A percentile compares a stretch with the other conserved stretches of the same genome.
Evolutionary conservation across 2,113 vertebrate species (phyloP).

Genomic region (Gasterosteus aculeatus): DNA sequence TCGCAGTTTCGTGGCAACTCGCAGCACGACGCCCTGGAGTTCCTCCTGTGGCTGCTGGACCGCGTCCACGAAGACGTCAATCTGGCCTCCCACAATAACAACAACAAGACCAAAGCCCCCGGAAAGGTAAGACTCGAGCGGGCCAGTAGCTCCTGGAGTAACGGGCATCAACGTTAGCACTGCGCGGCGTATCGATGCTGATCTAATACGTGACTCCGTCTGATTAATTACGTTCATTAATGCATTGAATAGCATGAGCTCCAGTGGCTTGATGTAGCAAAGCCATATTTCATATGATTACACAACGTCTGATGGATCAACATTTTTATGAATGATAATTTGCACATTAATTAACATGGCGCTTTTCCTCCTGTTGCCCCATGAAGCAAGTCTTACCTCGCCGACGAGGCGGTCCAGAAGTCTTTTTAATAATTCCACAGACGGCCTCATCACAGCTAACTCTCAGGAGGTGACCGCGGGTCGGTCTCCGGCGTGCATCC

Average conservation of each 20-base stretch:
- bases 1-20: slow-evolving; percentile 93
- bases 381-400: background rate
- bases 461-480: slow-evolving; percentile 11
- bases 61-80: slow-evolving; percentile 92
- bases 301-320: slow-evolving; percentile 5
- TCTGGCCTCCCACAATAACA: slow-evolving; percentile 74
- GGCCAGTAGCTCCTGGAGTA: background rate
- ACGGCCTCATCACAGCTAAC: background rate
- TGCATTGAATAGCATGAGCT: slow-evolving; percentile 15
- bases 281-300: background rate
- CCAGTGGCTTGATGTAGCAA: background rate
- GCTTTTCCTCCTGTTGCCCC: background rate
- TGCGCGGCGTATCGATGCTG: slow-evolving; percentile 15
- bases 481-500: background rate
- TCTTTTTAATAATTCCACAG: slow-evolving; percentile 5
- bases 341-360: background rate
- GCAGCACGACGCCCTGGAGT: slow-evolving; percentile 95
- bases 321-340: background rate
- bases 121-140: slow-evolving; percentile 81
- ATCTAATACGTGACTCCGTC: slow-evolving; percentile 21
- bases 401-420: background rate
- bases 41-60: slow-evolving; percentile 96
- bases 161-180: background rate
- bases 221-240: slow-evolving; percentile 22
- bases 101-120: slow-evolving; percentile 64